Evolutionary conservation across 2,888 invertebrate genomes (phyloP).

Genomic region (Axea sp.): DNA sequence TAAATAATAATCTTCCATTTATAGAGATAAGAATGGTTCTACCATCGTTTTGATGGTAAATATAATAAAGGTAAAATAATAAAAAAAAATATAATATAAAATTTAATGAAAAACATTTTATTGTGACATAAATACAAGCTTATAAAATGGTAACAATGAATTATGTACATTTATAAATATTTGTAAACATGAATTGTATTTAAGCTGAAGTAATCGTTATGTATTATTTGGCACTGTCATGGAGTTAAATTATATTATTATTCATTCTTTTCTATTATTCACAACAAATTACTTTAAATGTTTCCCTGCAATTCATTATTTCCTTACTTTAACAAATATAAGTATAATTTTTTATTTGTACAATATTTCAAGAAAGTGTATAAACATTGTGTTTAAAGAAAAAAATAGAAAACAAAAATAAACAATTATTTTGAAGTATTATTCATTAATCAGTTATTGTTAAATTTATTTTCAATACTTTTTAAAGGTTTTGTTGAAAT

Average conservation of each 20-base stretch:
- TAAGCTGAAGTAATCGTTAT: slow-evolving; percentile 9
- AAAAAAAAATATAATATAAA: background rate
- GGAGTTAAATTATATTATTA: slow-evolving; percentile 20
- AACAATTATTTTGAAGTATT: no score
- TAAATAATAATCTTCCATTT: no score
- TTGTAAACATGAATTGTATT: slow-evolving; percentile 33
- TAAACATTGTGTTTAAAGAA: no score
- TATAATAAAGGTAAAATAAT: background rate
- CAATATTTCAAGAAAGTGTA: no score
- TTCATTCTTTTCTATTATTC: slow-evolving; percentile 6
- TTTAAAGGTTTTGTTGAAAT: no score
- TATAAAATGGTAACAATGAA: slow-evolving; percentile 45
- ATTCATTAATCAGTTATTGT: no score
- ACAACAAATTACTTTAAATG: slow-evolving; percentile 9
- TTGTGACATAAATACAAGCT: slow-evolving; percentile 45
- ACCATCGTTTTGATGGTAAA: no score
- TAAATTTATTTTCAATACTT: no score
- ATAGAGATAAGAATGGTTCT: no score
- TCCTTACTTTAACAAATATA: no score
- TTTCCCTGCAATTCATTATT: slow-evolving; percentile 14
- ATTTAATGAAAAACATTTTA: slow-evolving; percentile 20
- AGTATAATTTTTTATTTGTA: no score
- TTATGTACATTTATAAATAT: slow-evolving; percentile 40
- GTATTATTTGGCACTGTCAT: slow-evolving; percentile 53
- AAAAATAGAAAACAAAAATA: no score